Conservation (phyloP, 2,888 invertebrate genomes). For the Athripsodes cinereus region DNA sequence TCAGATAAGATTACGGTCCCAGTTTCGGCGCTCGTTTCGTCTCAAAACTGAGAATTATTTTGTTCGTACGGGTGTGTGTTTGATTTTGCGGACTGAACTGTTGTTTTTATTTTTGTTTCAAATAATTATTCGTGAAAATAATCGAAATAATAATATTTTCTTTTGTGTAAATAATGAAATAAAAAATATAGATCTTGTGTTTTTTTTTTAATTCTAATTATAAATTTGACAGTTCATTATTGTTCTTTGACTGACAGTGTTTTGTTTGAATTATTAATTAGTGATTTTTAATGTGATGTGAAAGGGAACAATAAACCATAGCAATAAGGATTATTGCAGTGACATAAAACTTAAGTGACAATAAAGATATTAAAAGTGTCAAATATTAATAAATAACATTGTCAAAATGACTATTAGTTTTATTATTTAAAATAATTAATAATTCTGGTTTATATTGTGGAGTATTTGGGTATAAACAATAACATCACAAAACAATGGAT, state of each 20-base stretch:
- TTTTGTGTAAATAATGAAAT: no score
- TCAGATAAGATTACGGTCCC: not conserved
- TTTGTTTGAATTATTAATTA: not conserved
- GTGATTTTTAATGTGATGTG: not conserved
- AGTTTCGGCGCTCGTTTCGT: not conserved
- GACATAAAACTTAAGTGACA: no score
- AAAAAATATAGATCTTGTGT: not conserved
- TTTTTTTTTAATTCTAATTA: not conserved
- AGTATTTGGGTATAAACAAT: no score
- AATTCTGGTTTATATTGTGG: no score
- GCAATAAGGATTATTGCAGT: no score
- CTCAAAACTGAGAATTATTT: not conserved
- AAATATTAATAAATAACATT: no score
- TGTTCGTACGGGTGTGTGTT: not conserved
- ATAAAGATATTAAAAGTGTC: no score
- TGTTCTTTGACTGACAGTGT: not conserved
- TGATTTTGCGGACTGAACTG: not conserved
- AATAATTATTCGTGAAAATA: not conserved
- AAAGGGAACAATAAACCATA: no score
- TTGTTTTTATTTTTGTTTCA: not conserved
- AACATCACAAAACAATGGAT: no score
- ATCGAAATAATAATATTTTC: no score
- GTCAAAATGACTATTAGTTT: no score
- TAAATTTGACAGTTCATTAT: not conserved
- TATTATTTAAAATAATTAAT: no score